phyloP scores from a whole-genome alignment of 2,797 vertebrate species.

The Phrynocephalus forsythii region DNA sequence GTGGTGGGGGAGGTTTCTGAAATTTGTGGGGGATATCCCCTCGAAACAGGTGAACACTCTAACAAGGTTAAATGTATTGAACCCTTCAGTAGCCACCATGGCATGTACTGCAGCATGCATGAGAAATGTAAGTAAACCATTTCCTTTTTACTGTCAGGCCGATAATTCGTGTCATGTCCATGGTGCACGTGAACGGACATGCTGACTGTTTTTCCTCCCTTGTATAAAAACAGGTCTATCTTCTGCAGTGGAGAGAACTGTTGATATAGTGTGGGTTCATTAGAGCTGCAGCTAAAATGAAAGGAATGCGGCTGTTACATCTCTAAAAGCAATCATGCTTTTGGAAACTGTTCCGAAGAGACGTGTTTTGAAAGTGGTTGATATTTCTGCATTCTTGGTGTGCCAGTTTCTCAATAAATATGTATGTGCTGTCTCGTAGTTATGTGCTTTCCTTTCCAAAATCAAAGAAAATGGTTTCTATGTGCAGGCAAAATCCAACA shows the following conservation, averaged over 20 bases:
- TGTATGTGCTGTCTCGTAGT: constrained; percentile 64
- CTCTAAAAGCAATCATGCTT: constrained; percentile 23
- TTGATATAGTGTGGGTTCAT: constrained; percentile 52
- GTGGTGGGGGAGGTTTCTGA: constrained; percentile 17
- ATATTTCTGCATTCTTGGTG: constrained; percentile 70
- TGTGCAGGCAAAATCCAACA: background rate
- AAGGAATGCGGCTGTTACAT: constrained; percentile 35
- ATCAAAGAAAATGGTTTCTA: background rate
- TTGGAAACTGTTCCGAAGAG: constrained; percentile 54
- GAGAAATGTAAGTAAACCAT: constrained; percentile 51
- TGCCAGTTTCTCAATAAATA: constrained; percentile 79
- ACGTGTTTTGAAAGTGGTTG: constrained; percentile 60
- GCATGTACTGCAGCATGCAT: constrained; percentile 40
- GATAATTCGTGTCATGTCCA: constrained; percentile 34
- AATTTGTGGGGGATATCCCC: constrained; percentile 4
- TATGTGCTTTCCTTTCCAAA: constrained; percentile 14
- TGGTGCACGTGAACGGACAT: constrained; percentile 54
- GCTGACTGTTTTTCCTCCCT: constrained; percentile 30
- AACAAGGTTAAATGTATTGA: constrained; percentile 38
- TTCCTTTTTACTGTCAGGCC: constrained; percentile 55
- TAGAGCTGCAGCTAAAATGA: constrained; percentile 49
- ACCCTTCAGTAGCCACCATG: constrained; percentile 46
- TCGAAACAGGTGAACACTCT: constrained; percentile 44
- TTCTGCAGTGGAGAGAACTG: constrained; percentile 49
- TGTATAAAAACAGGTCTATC: constrained; percentile 27